phyloP scores from a whole-genome alignment of 2,113 vertebrate species.

The Phalacrocorax brasilianus region DNA sequence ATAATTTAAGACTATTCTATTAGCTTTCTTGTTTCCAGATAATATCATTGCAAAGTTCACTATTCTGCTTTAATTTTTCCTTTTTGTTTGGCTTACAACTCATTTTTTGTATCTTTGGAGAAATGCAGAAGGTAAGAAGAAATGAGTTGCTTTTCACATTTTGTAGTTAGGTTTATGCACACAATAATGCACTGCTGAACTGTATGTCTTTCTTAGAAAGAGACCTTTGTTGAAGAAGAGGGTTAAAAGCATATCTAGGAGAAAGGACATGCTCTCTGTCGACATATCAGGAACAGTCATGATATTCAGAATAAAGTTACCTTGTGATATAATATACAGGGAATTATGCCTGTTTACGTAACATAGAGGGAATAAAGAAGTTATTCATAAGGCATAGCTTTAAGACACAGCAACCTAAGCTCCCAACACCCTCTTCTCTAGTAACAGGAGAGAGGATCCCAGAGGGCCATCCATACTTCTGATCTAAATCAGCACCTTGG shows the following conservation, averaged over 20 bases:
- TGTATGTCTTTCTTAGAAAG: not conserved
- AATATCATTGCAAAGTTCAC: not conserved
- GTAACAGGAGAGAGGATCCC: not conserved
- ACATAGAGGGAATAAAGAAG: not conserved
- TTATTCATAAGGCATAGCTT: not conserved
- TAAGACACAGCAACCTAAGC: not conserved
- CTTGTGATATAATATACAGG: not conserved
- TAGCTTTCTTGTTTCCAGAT: not conserved
- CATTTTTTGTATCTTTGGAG: constrained; percentile 21
- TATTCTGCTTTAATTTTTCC: not conserved
- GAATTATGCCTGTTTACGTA: not conserved
- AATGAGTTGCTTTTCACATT: not conserved
- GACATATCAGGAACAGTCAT: not conserved
- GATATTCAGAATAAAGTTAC: not conserved
- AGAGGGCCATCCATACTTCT: not conserved
- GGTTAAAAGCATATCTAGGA: not conserved
- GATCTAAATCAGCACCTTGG: not conserved
- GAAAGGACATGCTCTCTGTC: not conserved
- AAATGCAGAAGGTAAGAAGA: constrained; percentile 59
- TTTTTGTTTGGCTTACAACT: constrained; percentile 7
- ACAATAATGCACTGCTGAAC: not conserved
- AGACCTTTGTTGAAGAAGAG: not conserved
- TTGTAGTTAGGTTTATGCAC: not conserved
- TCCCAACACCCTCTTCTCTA: not conserved
- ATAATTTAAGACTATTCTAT: not conserved